phyloP scores from a whole-genome alignment of 2,113 vertebrate species.

The Bujurquina vittata region DNA sequence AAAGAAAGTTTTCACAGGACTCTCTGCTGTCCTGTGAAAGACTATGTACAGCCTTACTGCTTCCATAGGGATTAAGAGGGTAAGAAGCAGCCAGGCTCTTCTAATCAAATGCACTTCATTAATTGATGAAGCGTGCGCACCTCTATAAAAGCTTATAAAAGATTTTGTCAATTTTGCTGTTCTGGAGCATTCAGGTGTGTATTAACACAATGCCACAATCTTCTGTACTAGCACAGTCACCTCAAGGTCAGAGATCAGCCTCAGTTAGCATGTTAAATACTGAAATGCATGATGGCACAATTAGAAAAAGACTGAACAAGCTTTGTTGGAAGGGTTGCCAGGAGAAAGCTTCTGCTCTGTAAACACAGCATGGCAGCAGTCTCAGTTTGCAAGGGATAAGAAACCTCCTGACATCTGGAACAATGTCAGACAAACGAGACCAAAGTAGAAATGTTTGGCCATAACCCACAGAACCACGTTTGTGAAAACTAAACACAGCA shows the following conservation, averaged over 20 bases:
- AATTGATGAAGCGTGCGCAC: background rate
- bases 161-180: background rate
- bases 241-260: background rate
- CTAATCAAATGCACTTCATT: background rate
- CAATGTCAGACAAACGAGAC: background rate
- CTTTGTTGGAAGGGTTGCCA: background rate
- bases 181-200: background rate
- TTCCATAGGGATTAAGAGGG: background rate
- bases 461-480: too few species aligned
- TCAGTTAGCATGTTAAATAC: background rate
- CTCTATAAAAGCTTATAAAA: background rate
- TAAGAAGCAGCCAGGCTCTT: background rate
- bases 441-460: background rate
- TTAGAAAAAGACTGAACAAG: background rate
- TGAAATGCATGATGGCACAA: background rate
- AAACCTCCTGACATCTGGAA: background rate
- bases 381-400: background rate
- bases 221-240: background rate
- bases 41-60: background rate
- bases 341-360: background rate
- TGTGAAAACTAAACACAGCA: background rate
- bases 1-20: background rate
- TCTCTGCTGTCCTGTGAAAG: background rate
- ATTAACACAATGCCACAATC: background rate
- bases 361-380: background rate